A percentile compares a stretch with the other conserved stretches of the same genome.
phyloP scores from a whole-genome alignment of 2,888 invertebrate species.

The Hyppa rectilinea region DNA sequence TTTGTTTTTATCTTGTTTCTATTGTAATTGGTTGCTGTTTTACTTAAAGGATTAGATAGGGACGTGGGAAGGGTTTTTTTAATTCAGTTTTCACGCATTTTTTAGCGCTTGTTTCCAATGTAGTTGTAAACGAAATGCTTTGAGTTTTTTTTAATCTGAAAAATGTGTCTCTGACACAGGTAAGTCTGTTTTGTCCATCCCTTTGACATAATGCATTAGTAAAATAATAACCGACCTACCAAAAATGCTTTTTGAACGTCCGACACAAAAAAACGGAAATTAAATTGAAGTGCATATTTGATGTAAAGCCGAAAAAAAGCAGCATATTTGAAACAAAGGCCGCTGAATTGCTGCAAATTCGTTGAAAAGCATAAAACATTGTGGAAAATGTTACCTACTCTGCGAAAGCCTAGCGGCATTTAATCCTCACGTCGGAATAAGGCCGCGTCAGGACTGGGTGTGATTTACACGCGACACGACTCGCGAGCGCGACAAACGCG shows the following conservation, averaged over 20 bases:
- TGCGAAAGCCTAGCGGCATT: slow-evolving; percentile 47
- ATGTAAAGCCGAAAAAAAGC: slow-evolving; percentile 38
- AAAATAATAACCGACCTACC: slow-evolving; percentile 25
- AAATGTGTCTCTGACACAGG: no score
- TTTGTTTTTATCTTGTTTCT: slow-evolving; percentile 62
- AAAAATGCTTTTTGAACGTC: slow-evolving; percentile 21
- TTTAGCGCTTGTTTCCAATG: neutral
- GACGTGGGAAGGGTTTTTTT: slow-evolving; percentile 11
- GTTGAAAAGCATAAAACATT: slow-evolving; percentile 56
- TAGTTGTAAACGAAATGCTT: neutral
- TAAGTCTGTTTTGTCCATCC: neutral
- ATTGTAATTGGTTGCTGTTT: slow-evolving; percentile 53
- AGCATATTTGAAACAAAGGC: slow-evolving; percentile 53
- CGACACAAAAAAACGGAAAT: neutral
- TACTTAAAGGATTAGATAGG: slow-evolving; percentile 36
- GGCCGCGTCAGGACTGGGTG: slow-evolving; percentile 58
- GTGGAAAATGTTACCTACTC: slow-evolving; percentile 58
- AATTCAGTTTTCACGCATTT: neutral
- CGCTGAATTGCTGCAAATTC: slow-evolving; percentile 54
- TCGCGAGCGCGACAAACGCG: slow-evolving; percentile 51
- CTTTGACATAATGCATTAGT: neutral
- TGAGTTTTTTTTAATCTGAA: neutral
- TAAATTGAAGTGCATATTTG: slow-evolving; percentile 41
- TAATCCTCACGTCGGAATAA: slow-evolving; percentile 62
- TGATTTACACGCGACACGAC: slow-evolving; percentile 61